Evolutionary conservation across 1,140 invertebrate species (phyloP), one percentile per base, ranked within the genome.

Genomic region (Anadara kagoshimensis): DNA sequence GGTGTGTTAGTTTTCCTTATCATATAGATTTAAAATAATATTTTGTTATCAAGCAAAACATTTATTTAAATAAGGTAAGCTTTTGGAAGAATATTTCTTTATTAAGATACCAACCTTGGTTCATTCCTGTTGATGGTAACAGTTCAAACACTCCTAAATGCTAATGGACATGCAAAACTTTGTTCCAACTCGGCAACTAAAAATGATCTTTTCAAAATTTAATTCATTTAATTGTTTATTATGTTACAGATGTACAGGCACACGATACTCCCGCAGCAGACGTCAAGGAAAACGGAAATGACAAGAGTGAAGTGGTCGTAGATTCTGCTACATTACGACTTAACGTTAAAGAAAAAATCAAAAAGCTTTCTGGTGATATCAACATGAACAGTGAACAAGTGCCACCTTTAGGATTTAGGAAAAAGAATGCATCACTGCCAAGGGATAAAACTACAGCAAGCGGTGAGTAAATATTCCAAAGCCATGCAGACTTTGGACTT

Each of bases 331-430:
- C 80, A 10, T 56, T 80, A 41, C 57, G 80, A 20, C 14, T 80
- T 43, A 77, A 76, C 4, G 78, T 82, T 3, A 73, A 77, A 54
- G 80, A 82, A 44, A 82, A 82, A 73, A 78, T 82, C 53, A 78
- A 80, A 61, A 59, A 75, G 20, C 45, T 81, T 18, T 2, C 29
- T 36, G 29, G 29, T 36, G 29, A 36, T 36, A 36, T 36, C 29
- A 57, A 51, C 20, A 18, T 51, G 16, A 51, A 22, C 49, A 16
- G 16, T 51, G 20, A 22, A 51, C 49, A 16, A 16, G 16, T 22
- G 49, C 20, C 49, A 18, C 16, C 49, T 16, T 3, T 18, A 51
- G 20, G 16, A 51, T 16, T 22, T 51, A 22, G 16, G 4, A 22
- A 16, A 18, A 51, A 51, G 20, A 45, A 62, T 12, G 10, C 57